Percentiles rank a stretch among this genome's conserved stretches.
Conservation (phyloP, 2,888 invertebrate species). For the Chydorus sphaericus region DNA sequence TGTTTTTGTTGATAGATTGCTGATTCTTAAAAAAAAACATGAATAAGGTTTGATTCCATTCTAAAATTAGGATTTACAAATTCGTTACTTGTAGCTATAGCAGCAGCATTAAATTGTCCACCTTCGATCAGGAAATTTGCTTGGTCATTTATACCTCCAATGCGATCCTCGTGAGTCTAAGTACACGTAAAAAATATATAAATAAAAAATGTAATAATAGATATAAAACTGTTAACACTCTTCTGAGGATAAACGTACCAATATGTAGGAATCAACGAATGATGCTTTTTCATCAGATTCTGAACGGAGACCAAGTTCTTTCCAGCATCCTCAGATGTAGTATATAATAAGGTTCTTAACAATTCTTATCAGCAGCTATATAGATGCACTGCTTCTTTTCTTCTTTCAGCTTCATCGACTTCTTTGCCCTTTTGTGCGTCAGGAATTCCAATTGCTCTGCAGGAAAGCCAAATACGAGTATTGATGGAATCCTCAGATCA, state of each 20-base stretch:
- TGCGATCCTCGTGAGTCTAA: constrained; percentile 89
- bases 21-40: constrained; percentile 51
- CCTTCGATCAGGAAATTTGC: constrained; percentile 91
- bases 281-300: constrained; percentile 96
- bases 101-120: constrained; percentile 93
- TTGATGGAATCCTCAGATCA: constrained; percentile 92
- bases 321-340: constrained; percentile 92
- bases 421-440: constrained; percentile 94
- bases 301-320: constrained; percentile 97
- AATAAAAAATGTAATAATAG: too few relatives aligned
- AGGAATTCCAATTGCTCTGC: constrained; percentile 98
- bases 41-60: background rate
- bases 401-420: constrained; percentile 93
- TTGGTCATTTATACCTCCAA: constrained; percentile 45
- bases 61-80: background rate
- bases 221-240: background rate
- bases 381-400: constrained; percentile 98
- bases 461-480: constrained; percentile 66
- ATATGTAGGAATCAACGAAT: constrained; percentile 94
- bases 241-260: background rate
- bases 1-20: constrained; percentile 89
- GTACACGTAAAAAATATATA: background rate
- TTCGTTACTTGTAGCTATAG: constrained; percentile 52
- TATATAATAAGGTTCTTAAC: constrained; percentile 95
- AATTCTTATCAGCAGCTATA: constrained; percentile 97